Evolutionary conservation across 2,113 vertebrate genomes (phyloP).

Genomic region (Neotragus pygmaeus): DNA sequence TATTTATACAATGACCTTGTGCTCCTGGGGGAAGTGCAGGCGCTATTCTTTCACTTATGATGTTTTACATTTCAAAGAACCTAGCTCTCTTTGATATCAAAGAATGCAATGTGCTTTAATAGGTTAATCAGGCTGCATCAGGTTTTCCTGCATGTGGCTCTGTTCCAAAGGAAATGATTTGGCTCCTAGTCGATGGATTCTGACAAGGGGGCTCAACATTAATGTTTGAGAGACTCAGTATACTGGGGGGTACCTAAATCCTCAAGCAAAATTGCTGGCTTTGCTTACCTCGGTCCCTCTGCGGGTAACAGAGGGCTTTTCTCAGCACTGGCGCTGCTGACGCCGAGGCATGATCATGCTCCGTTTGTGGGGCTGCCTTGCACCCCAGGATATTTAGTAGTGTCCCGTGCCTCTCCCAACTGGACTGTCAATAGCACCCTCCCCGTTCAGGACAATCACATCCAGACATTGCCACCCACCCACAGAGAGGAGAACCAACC

Average conservation of each 20-base stretch:
- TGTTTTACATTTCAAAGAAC: slow-evolving; percentile 74
- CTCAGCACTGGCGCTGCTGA: neutral
- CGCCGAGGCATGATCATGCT: neutral
- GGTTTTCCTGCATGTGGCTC: neutral
- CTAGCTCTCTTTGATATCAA: slow-evolving; percentile 65
- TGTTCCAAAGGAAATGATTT: slow-evolving; percentile 17
- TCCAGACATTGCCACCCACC: neutral
- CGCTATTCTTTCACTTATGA: slow-evolving; percentile 41
- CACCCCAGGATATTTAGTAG: neutral
- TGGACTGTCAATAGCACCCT: neutral
- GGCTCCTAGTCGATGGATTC: neutral
- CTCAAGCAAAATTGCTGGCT: neutral
- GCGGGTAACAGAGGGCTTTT: neutral
- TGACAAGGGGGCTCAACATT: neutral
- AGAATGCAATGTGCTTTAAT: slow-evolving; percentile 62
- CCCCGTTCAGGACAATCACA: neutral
- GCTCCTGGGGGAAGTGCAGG: slow-evolving; percentile 38
- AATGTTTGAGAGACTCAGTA: neutral
- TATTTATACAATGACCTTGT: slow-evolving; percentile 61
- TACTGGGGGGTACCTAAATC: neutral
- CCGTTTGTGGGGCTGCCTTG: neutral
- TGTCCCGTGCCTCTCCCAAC: neutral
- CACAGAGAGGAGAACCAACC: neutral
- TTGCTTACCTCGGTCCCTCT: neutral
- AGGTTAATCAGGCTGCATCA: slow-evolving; percentile 59